Conservation (phyloP, 1,140 invertebrate species). For the Nixonia krombeini region DNA sequence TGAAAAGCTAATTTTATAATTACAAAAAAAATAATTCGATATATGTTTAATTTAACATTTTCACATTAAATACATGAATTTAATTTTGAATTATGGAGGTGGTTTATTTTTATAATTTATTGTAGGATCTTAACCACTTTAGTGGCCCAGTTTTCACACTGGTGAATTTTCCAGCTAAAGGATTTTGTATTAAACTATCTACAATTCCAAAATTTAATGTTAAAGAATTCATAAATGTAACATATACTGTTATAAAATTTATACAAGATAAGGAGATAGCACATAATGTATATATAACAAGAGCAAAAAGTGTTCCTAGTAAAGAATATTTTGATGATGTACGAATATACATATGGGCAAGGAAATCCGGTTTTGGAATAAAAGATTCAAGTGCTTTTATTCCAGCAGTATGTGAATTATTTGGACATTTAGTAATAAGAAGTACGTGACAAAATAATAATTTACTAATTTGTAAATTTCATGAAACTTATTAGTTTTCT, state of each 20-base stretch:
- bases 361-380: slow-evolving; percentile 69
- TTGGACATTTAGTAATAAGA: slow-evolving; percentile 78
- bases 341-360: slow-evolving; percentile 77
- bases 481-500: no score
- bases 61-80: no score
- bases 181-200: slow-evolving; percentile 25
- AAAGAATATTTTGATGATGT: slow-evolving; percentile 61
- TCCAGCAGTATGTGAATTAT: slow-evolving; percentile 78
- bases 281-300: slow-evolving; percentile 80
- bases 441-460: no score
- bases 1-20: no score
- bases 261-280: slow-evolving; percentile 75
- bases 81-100: no score
- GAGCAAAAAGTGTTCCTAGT: slow-evolving; percentile 62
- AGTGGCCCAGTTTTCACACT: slow-evolving; percentile 15
- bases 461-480: no score
- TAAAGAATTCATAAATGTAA: slow-evolving; percentile 1
- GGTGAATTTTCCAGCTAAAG: slow-evolving; percentile 31
- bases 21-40: no score
- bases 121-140: slow-evolving; percentile 19
- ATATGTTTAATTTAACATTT: no score
- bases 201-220: slow-evolving; percentile 9
- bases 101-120: neutral
- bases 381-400: slow-evolving; percentile 75
- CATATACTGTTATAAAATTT: slow-evolving; percentile 68